phyloP scores from a whole-genome alignment of 1,140 invertebrate species.

The Atta colombica region DNA sequence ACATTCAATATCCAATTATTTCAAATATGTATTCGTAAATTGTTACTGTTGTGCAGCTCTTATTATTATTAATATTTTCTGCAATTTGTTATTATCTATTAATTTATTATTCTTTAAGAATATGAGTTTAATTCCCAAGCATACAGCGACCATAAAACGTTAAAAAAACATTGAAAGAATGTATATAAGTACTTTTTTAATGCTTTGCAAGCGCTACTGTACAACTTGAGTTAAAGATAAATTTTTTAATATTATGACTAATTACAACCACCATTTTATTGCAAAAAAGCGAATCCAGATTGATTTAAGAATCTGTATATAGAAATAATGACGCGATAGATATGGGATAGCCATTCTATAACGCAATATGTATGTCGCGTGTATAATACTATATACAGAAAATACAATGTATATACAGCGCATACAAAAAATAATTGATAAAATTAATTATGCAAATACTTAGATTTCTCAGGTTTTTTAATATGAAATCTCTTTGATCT shows the following conservation, averaged over 20 bases:
- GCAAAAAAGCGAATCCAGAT: neutral
- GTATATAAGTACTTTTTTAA: too few relatives aligned
- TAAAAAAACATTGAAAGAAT: too few relatives aligned
- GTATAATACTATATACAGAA: neutral
- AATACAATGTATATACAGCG: neutral
- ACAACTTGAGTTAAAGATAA: too few relatives aligned
- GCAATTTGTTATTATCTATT: neutral
- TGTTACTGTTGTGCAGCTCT: neutral
- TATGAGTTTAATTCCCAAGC: neutral
- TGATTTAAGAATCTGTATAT: neutral
- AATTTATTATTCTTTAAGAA: neutral
- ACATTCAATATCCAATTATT: neutral
- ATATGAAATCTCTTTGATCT: constrained; percentile 50
- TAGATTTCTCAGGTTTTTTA: neutral
- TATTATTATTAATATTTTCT: neutral
- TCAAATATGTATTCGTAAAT: neutral
- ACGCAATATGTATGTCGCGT: neutral
- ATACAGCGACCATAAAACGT: too few relatives aligned
- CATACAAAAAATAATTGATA: neutral
- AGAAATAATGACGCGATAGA: neutral
- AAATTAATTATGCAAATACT: constrained; percentile 8
- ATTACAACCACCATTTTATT: neutral
- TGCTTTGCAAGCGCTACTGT: too few relatives aligned
- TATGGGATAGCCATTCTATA: neutral
- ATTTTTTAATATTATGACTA: neutral